A percentile compares a stretch with the other conserved stretches of the same genome.
Evolutionary conservation across 2,888 invertebrate species (phyloP).

Genomic region (Caenorhabditis panamensis): DNA sequence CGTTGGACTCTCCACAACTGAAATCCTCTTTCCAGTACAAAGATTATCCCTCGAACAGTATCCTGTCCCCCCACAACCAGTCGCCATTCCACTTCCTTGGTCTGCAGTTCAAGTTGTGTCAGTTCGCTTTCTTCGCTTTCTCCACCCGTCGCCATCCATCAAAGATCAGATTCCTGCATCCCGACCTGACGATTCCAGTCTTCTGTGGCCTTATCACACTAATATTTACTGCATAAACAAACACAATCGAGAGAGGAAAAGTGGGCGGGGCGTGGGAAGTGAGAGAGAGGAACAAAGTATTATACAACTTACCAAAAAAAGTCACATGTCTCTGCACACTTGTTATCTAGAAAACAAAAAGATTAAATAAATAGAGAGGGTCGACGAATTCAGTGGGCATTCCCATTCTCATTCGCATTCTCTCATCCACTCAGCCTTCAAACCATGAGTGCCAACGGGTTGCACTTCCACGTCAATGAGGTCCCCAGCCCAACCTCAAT

Average conservation of each 20-base stretch:
- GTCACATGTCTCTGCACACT: conserved; percentile 46
- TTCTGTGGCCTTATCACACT: not conserved
- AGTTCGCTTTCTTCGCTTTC: not conserved
- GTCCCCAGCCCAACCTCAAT: conserved; percentile 39
- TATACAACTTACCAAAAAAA: conserved; percentile 22
- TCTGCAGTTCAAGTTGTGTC: not conserved
- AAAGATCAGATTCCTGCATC: not conserved
- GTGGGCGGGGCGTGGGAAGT: conserved; percentile 15
- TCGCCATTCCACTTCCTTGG: not conserved
- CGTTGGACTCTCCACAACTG: not conserved
- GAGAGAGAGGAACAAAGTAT: conserved; percentile 28
- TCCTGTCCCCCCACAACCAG: not conserved
- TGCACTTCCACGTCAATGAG: conserved; percentile 61
- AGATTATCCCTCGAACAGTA: not conserved
- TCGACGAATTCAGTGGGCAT: conserved; percentile 1
- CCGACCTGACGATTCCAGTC: not conserved
- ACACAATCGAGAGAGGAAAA: conserved; percentile 28
- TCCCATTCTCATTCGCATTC: not conserved
- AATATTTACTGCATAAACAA: conserved; percentile 38
- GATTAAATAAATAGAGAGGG: conserved; percentile 30
- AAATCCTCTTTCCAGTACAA: not conserved
- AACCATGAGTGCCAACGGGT: conserved; percentile 17
- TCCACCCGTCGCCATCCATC: not conserved
- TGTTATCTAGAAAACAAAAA: conserved; percentile 55
- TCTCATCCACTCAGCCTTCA: not conserved